A percentile compares a stretch with the other conserved stretches of the same genome.
phyloP scores from a whole-genome alignment of 1,140 invertebrate genomes.

The Onthophagus taurus region DNA sequence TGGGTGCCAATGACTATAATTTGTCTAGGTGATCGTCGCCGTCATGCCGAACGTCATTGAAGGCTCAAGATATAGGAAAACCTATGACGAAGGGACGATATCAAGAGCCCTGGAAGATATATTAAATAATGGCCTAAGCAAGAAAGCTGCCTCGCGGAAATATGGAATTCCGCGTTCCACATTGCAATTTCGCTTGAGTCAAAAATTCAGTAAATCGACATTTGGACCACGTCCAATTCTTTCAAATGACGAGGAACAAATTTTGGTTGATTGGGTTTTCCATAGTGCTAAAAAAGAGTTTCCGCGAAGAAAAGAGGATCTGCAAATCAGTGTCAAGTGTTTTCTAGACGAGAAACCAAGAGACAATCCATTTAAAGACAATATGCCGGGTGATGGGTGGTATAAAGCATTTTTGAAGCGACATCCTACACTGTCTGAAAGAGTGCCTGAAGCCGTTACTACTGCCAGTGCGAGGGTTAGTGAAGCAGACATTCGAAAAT shows the following conservation, averaged over 20 bases:
- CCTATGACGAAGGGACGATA: no score
- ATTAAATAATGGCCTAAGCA: no score
- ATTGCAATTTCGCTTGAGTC: constrained; percentile 10
- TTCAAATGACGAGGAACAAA: constrained; percentile 15
- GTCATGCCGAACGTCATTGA: no score
- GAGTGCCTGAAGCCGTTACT: constrained; percentile 12
- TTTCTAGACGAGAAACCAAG: constrained; percentile 20
- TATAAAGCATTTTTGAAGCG: constrained; percentile 31
- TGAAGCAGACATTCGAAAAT: constrained; percentile 30
- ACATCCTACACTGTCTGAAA: constrained; percentile 24
- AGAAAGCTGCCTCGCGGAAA: constrained; percentile 9
- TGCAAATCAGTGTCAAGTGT: constrained; percentile 16
- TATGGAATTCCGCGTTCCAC: constrained; percentile 10
- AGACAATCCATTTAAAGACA: constrained; percentile 27
- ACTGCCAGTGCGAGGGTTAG: constrained; percentile 23
- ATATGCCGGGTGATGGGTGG: constrained; percentile 32
- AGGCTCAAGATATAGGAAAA: no score
- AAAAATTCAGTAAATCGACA: constrained; percentile 5
- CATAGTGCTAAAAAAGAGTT: constrained; percentile 16
- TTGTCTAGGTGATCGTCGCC: no score
- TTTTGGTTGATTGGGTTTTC: constrained; percentile 19
- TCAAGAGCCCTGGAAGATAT: no score
- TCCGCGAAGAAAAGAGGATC: constrained; percentile 19
- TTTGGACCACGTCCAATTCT: constrained; percentile 15
- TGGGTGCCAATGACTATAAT: no score